phyloP scores from a whole-genome alignment of 2,113 vertebrate species.

The Mus pahari region DNA sequence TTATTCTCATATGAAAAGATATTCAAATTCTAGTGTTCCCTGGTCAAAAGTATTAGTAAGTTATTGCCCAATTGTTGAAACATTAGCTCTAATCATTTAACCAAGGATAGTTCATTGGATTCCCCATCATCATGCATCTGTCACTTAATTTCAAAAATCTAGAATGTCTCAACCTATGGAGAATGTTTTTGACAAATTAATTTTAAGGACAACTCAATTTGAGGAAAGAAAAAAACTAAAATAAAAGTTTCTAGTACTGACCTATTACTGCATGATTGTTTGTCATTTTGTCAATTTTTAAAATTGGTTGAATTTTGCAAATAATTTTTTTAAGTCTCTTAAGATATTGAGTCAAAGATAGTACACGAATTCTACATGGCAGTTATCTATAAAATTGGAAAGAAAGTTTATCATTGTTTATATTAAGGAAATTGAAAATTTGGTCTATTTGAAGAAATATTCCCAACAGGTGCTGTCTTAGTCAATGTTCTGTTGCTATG shows the following conservation, averaged over 20 bases:
- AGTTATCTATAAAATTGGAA: not conserved
- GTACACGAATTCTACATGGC: not conserved
- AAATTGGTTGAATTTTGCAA: not conserved
- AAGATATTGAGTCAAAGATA: not conserved
- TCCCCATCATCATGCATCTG: slow-evolving; percentile 56
- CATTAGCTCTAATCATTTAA: slow-evolving; percentile 66
- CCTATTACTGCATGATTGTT: not conserved
- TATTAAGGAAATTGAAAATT: slow-evolving; percentile 8
- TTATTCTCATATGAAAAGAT: slow-evolving; percentile 78
- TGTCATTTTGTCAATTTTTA: not conserved
- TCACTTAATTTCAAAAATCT: slow-evolving; percentile 51
- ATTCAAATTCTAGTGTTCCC: slow-evolving; percentile 79
- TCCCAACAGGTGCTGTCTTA: not conserved
- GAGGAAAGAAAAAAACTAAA: not conserved
- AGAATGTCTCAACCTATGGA: not conserved
- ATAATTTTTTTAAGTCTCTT: not conserved
- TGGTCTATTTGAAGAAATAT: not conserved
- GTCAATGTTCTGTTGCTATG: not conserved
- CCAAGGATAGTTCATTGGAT: slow-evolving; percentile 23
- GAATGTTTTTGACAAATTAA: not conserved
- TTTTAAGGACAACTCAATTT: slow-evolving; percentile 18
- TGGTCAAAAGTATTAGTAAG: slow-evolving; percentile 84
- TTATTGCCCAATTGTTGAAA: slow-evolving; percentile 71
- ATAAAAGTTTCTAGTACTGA: not conserved
- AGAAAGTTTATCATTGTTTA: not conserved